Base-by-base conservation (phyloP, 2,888 invertebrate species). In the Caenorhabditis virilis region DNA sequence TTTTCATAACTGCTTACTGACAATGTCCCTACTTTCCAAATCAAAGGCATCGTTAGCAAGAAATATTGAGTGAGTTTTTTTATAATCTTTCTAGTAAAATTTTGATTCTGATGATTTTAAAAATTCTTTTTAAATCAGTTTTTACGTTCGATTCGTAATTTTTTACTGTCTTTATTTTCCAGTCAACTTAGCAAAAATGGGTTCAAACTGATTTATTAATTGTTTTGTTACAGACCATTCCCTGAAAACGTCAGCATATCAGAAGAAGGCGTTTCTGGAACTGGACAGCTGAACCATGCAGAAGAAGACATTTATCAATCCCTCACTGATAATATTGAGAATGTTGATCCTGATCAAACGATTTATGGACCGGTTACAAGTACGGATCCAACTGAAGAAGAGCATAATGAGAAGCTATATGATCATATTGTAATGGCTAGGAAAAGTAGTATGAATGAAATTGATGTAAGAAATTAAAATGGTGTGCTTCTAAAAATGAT, bases 1-100 rank as follows among this genome's bases (percentile, higher is more conserved):
- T 86, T 97, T 98, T 86, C 91, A 92, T 85, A 89, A 91, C 83
- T 84, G 95, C 35, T 87, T 95, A 66, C 91, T 91, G 83, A 93
- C 93, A 0, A 86, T 95, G 53, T 92, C 94, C 7, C 91, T 90
- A 82, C 87, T 95, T 62, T 95, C 94, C 55, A 89, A 90, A 82
- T 90, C 90, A 75, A 87, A 89, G 1, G 90, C 90, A 84, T 89
- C 90, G 16, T 86, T 87, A 49, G 85, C 85, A 71, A 88, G 88
- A 79, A 89, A 89, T 82, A 88, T 91, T 78, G 86, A 87, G 92
- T 93, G 86, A 90, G 91, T 89, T 42, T 62, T 54, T 52, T 51
- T 33, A 38, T 30, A n/a, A n/a, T 11, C 15, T 43, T 25, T 9
- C n/a, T n/a, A n/a, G n/a, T n/a, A n/a, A n/a, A n/a, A n/a, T n/a